Evolutionary conservation across 2,888 invertebrate species (phyloP).

Genomic region (Scaptomyza tumidula): DNA sequence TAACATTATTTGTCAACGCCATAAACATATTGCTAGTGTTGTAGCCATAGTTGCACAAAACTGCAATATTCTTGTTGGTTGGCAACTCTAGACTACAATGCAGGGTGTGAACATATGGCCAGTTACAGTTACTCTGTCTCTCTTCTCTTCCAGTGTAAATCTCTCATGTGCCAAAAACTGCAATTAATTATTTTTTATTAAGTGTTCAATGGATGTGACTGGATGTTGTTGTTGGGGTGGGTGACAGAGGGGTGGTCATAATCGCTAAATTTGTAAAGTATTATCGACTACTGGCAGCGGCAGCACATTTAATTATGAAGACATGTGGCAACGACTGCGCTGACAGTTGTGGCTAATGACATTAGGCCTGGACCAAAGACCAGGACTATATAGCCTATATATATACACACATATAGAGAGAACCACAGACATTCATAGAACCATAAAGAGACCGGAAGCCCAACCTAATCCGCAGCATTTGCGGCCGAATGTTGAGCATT

Average conservation of each 20-base stretch:
- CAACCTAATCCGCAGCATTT: slow-evolving; percentile 70
- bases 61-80: slow-evolving; percentile 14
- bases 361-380: slow-evolving; percentile 45
- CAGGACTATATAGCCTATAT: neutral
- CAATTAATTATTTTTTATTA: slow-evolving; percentile 78
- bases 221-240: neutral
- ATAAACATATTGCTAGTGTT: slow-evolving; percentile 42
- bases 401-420: neutral
- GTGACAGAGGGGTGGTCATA: slow-evolving; percentile 45
- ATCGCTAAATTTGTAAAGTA: slow-evolving; percentile 74
- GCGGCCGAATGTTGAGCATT: slow-evolving; percentile 61
- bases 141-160: slow-evolving; percentile 17
- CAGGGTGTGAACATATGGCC: slow-evolving; percentile 63
- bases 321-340: slow-evolving; percentile 69
- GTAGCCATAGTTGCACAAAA: slow-evolving; percentile 12
- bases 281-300: slow-evolving; percentile 55
- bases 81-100: slow-evolving; percentile 35
- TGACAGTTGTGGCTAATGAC: slow-evolving; percentile 76
- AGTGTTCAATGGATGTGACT: slow-evolving; percentile 41
- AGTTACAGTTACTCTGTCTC: slow-evolving; percentile 25
- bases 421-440: neutral
- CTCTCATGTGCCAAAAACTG: slow-evolving; percentile 64
- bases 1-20: slow-evolving; percentile 78
- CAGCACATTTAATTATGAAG: slow-evolving; percentile 72
- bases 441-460: slow-evolving; percentile 46